phyloP scores from a whole-genome alignment of 2,113 vertebrate genomes.

The Eudorcas thomsonii region DNA sequence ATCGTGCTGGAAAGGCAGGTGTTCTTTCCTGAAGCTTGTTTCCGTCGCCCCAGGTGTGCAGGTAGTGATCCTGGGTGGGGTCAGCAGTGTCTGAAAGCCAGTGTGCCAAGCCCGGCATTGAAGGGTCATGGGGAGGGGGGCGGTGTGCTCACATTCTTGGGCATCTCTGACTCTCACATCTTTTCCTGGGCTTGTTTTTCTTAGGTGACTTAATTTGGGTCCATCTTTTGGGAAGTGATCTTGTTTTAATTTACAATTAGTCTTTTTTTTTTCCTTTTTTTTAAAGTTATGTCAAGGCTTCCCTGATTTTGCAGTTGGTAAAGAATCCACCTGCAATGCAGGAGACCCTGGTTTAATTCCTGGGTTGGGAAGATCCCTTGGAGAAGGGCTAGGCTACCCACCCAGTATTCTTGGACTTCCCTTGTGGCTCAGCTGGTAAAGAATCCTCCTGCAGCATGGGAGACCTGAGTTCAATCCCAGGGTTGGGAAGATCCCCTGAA shows the following conservation, averaged over 20 bases:
- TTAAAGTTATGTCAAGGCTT: not conserved
- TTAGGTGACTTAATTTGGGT: not conserved
- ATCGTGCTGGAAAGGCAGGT: accelerated
- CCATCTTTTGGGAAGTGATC: not conserved
- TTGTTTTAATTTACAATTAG: not conserved
- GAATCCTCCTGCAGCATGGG: not conserved
- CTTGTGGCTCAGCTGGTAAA: not conserved
- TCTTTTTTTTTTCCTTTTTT: not conserved
- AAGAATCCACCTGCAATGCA: not conserved
- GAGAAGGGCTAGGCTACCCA: not conserved
- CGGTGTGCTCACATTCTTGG: accelerated
- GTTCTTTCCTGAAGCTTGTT: not conserved
- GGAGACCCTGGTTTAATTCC: not conserved
- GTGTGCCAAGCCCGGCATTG: too few relatives aligned
- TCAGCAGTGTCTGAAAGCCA: not conserved
- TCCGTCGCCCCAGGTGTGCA: accelerated
- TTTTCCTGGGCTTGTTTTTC: not conserved
- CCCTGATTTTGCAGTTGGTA: not conserved
- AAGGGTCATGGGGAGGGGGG: not conserved
- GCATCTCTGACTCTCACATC: too few relatives aligned
- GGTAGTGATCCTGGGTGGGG: accelerated
- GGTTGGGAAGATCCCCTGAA: not conserved
- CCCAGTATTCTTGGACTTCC: not conserved
- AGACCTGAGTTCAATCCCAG: not conserved
- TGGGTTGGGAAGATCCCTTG: not conserved